Evolutionary conservation across 2,113 vertebrate genomes (phyloP).

Genomic region (Rhadina sibilatrix): DNA sequence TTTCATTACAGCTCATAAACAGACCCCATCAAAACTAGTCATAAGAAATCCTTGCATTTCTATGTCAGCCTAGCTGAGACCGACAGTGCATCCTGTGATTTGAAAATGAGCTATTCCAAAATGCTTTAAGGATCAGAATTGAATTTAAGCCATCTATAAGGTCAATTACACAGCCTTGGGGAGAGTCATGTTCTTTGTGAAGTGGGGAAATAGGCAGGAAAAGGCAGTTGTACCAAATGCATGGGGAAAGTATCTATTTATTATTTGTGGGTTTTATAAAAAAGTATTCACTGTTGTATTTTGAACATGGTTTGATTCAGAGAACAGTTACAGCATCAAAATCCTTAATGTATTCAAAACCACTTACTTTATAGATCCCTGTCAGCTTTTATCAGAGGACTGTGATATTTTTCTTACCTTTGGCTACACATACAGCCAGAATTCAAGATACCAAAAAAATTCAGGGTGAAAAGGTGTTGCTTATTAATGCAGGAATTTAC

Average conservation of each 20-base stretch:
- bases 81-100: not conserved
- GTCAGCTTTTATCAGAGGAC: not conserved
- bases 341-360: not conserved
- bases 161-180: not conserved
- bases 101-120: slow-evolving; percentile 12
- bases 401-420: not conserved
- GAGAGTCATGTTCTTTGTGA: not conserved
- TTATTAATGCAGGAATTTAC: not conserved
- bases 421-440: not conserved
- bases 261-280: not conserved
- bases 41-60: not conserved
- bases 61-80: not conserved
- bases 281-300: not conserved
- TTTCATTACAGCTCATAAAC: slow-evolving; percentile 27
- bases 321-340: not conserved
- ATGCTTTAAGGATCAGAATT: not conserved
- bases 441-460: not conserved
- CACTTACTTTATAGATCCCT: not conserved
- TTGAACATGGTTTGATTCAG: not conserved
- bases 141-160: not conserved
- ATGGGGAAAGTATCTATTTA: not conserved
- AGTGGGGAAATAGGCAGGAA: not conserved
- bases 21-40: not conserved
- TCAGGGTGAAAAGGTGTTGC: not conserved
- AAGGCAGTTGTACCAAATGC: not conserved